Evolutionary conservation across 2,113 vertebrate species (phyloP), one percentile per base, ranked within the genome.

Genomic region (Macrotus californicus): DNA sequence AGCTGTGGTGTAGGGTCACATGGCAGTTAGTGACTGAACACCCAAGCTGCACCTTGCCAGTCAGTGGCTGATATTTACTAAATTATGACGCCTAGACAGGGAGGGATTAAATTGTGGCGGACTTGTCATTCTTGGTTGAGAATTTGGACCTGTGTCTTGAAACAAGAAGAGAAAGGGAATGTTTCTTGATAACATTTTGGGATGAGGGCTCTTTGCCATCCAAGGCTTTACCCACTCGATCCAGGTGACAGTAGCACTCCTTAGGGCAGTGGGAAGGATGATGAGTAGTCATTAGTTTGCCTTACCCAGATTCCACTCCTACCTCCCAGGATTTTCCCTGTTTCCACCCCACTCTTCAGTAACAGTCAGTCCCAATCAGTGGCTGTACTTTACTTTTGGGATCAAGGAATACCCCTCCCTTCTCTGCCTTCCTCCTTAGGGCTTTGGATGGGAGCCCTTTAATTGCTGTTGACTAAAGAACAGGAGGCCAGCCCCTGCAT

Each of bases 401-500:
- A 92, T 87, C 59, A 83, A 95, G 83, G 41, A 92, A 19, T 92
- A 79, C 92, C 92, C 84, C 84, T 96, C 94, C 96, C 96, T 76
- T 93, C 67, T 94, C 89, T 11, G 18, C 69, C 87, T 97, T 97
- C 90, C 95, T 97, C 93, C 88, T 95, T 73, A 14, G 46, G 79
- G 88, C 79, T 93, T 92, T 95, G 85, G 85, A 82, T 56, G 34
- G 92, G 69, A 94, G 94, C 88, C 87, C 73, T 96, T 91, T 95
- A 96, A 95, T 92, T 94, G 94, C 92, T 96, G 96, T 91, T 95
- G 84, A 93, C 94, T 85, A 8, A 80, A 90, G 92, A 80, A 69
- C 84, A 72, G 72, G 92, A 94, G 96, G 80, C 92, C 95, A 94
- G 94, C 85, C 91, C 87, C 84, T 96, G 95, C 97, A 97, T 97